A percentile compares a stretch with the other conserved stretches of the same genome.
Conservation (phyloP, 2,113 vertebrate genomes). For the Corythaixoides concolor region DNA sequence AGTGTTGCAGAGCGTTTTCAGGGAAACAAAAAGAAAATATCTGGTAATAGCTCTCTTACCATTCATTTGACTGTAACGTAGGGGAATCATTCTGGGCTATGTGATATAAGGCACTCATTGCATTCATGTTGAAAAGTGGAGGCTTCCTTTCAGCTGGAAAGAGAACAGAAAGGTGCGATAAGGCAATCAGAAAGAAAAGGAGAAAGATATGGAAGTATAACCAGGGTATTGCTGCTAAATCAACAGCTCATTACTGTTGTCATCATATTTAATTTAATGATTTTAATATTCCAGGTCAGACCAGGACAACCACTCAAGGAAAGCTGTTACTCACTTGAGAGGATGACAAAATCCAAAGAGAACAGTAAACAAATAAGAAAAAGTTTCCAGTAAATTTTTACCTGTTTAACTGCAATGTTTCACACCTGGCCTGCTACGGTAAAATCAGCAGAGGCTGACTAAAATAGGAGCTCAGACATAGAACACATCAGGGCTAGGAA, state of each 20-base stretch:
- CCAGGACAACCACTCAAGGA: constrained; percentile 6
- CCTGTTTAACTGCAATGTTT: not conserved
- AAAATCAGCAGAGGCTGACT: not conserved
- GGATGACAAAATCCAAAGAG: not conserved
- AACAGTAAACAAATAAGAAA: not conserved
- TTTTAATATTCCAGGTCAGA: constrained; percentile 40
- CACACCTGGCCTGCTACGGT: not conserved
- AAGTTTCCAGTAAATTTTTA: not conserved
- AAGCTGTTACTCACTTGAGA: constrained; percentile 11
- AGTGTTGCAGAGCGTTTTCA: not conserved
- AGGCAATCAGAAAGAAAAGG: constrained; percentile 39
- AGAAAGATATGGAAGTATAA: not conserved
- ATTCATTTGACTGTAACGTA: constrained; percentile 92
- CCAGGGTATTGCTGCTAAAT: constrained; percentile 2
- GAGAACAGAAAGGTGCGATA: constrained; percentile 34
- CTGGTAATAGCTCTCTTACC: constrained; percentile 80
- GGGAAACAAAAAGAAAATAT: not conserved
- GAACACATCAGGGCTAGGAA: not conserved
- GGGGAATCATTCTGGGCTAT: constrained; percentile 99
- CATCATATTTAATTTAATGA: constrained; percentile 43
- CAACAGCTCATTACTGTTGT: constrained; percentile 10
- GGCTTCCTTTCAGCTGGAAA: constrained; percentile 95
- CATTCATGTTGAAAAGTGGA: constrained; percentile 99
- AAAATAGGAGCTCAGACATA: not conserved
- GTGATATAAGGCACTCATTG: constrained; percentile 99